Evolutionary conservation across 2,888 invertebrate genomes (phyloP).

Genomic region (Melanophora roralis): DNA sequence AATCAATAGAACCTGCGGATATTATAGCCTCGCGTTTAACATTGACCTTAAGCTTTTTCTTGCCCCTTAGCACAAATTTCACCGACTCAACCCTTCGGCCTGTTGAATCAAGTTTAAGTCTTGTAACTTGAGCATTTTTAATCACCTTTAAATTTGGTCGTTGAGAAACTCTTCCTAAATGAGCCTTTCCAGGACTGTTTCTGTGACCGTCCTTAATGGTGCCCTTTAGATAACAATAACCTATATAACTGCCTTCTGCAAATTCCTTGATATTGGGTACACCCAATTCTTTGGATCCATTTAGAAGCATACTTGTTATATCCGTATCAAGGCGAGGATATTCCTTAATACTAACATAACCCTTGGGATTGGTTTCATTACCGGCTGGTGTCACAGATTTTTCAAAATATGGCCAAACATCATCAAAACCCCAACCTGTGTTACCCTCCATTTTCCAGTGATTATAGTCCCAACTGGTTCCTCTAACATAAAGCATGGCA

Average conservation of each 20-base stretch:
- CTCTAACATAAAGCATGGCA: conserved; percentile 80
- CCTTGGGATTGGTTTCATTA: conserved; percentile 76
- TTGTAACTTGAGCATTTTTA: conserved; percentile 78
- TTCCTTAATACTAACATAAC: conserved; percentile 76
- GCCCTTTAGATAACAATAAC: conserved; percentile 80
- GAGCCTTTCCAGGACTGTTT: conserved; percentile 79
- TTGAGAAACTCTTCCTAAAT: conserved; percentile 77
- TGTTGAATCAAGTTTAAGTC: conserved; percentile 78
- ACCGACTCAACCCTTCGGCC: conserved; percentile 77
- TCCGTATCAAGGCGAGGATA: conserved; percentile 67
- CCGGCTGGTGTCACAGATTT: conserved; percentile 77
- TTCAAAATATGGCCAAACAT: conserved; percentile 78
- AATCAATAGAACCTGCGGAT: conserved; percentile 74
- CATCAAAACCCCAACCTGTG: conserved; percentile 78
- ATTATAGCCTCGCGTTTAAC: conserved; percentile 65
- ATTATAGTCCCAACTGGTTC: conserved; percentile 79
- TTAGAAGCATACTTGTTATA: conserved; percentile 80
- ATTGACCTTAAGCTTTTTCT: conserved; percentile 50
- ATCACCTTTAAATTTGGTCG: conserved; percentile 76
- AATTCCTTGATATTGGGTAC: conserved; percentile 81
- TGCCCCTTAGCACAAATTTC: conserved; percentile 64
- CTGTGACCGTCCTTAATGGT: conserved; percentile 79
- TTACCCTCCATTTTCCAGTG: conserved; percentile 79
- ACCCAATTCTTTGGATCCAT: conserved; percentile 83
- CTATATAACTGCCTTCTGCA: conserved; percentile 79